Evolutionary conservation across 2,888 invertebrate species (phyloP).

Genomic region (Leptarthrus brevirostris): DNA sequence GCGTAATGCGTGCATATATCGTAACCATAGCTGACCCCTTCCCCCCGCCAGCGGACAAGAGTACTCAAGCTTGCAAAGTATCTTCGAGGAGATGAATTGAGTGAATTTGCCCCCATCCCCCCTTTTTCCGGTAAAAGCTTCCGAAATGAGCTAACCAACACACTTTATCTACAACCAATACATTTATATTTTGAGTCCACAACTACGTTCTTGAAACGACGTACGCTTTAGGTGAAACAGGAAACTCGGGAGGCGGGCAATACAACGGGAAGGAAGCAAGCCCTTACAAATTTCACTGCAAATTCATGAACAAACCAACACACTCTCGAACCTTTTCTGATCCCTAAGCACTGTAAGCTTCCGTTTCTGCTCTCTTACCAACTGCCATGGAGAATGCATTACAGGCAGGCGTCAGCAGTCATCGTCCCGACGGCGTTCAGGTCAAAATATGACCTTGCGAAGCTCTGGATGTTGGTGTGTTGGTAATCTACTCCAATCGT

Average conservation of each 20-base stretch:
- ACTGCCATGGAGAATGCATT: not conserved
- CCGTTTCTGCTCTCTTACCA: not conserved
- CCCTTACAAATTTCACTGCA: not conserved
- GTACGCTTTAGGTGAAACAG: not conserved
- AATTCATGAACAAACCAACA: not conserved
- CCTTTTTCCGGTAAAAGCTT: not conserved
- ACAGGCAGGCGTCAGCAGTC: conserved; percentile 47
- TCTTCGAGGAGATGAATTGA: conserved; percentile 12
- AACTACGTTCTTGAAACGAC: not conserved
- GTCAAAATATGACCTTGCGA: conserved; percentile 50
- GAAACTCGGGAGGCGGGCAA: conserved; percentile 35
- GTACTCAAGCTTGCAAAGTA: conserved; percentile 18
- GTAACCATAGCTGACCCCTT: too few relatives aligned
- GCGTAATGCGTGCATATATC: too few relatives aligned
- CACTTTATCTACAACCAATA: not conserved
- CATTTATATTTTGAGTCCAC: not conserved
- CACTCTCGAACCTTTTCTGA: not conserved
- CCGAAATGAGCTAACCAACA: not conserved
- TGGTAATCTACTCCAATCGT: not conserved
- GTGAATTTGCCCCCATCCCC: not conserved
- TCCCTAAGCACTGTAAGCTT: not conserved
- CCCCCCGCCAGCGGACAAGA: not conserved
- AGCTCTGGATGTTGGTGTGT: conserved; percentile 24
- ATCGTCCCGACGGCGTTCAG: conserved; percentile 49
- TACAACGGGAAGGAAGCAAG: conserved; percentile 28